phyloP scores from a whole-genome alignment of 2,888 invertebrate species.

The Xanthorhoe designata region DNA sequence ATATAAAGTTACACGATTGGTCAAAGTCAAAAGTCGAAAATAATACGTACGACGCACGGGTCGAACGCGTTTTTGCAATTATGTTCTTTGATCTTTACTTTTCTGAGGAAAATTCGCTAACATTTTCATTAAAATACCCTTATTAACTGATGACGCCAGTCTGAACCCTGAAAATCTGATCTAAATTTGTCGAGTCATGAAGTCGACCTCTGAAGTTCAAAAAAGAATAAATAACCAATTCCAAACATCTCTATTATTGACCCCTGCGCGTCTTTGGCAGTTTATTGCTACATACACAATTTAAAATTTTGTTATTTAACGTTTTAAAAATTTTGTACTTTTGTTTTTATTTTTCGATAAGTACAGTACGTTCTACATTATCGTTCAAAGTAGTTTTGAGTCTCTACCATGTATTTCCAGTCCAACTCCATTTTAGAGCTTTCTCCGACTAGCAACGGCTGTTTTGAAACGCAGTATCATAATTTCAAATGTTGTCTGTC shows the following conservation, averaged over 20 bases:
- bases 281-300: neutral
- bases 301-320: neutral
- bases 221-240: neutral
- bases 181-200: neutral
- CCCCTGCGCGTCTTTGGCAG: neutral
- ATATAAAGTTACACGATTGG: neutral
- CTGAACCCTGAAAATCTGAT: neutral
- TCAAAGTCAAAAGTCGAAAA: no score
- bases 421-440: conserved; percentile 7
- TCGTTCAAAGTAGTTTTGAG: neutral
- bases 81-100: no score
- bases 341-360: no score
- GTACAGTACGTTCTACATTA: no score
- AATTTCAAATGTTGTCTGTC: conserved; percentile 6
- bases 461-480: conserved; percentile 11
- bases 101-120: no score
- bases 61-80: no score
- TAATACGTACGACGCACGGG: no score
- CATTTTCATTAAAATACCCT: no score
- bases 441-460: conserved; percentile 1
- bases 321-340: neutral
- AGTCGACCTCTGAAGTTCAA: neutral
- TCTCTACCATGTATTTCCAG: neutral
- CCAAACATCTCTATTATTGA: neutral
- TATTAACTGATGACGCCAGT: neutral